A percentile compares a stretch with the other conserved stretches of the same genome.
These are phyloP conservation scores for Hybognathus amarus DNA, from an alignment of 2,797 vertebrate species.

Conservation along the genomic window DNA sequence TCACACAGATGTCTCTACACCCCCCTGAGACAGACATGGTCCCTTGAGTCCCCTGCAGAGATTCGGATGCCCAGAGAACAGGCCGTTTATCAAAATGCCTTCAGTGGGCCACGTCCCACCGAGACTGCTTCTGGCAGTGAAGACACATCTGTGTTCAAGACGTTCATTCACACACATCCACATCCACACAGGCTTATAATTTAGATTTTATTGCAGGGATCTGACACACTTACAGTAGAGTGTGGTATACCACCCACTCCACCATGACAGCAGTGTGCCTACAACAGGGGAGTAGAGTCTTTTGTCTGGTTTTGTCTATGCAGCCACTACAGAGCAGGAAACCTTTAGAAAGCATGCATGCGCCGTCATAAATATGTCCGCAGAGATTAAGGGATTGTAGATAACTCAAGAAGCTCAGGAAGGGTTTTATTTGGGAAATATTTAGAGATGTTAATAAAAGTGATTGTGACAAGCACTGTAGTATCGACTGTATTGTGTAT, in stretches of 20 bases:
- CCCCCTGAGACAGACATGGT: constrained; percentile 43
- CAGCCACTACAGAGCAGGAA: constrained; percentile 21
- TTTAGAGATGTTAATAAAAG: neutral
- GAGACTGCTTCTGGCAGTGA: constrained; percentile 50
- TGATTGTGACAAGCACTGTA: constrained; percentile 1
- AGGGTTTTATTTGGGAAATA: constrained; percentile 15
- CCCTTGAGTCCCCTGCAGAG: constrained; percentile 46
- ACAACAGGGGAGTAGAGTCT: constrained; percentile 21
- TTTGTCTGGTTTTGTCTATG: constrained; percentile 43
- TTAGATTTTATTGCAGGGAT: constrained; percentile 50
- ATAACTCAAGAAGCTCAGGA: neutral
- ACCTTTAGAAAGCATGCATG: neutral
- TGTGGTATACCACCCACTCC: constrained; percentile 33
- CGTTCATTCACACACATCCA: constrained; percentile 30
- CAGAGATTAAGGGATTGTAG: constrained; percentile 17
- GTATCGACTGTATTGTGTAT: neutral
- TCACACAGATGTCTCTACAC: constrained; percentile 39
- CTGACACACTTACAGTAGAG: constrained; percentile 45
- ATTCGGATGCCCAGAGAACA: constrained; percentile 57
- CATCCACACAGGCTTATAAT: constrained; percentile 43
- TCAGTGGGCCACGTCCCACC: constrained; percentile 44
- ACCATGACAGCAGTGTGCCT: constrained; percentile 5
- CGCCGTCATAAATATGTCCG: constrained; percentile 11
- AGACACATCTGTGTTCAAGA: constrained; percentile 49
- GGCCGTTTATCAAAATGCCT: constrained; percentile 58